Evolutionary conservation across 2,888 invertebrate species (phyloP).

Genomic region (Drosophila falleni): DNA sequence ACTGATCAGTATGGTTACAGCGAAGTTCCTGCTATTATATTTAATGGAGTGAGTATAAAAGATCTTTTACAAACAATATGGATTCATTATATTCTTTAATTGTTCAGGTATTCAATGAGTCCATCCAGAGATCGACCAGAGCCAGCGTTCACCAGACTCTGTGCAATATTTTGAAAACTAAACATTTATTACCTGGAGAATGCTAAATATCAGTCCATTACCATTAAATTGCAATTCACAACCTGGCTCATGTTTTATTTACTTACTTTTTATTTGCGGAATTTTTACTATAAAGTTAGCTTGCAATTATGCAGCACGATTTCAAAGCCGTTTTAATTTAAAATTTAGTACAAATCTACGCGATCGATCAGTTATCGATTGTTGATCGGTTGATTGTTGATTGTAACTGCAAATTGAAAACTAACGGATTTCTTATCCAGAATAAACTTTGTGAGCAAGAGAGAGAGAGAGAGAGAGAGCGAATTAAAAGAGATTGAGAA

Average conservation of each 20-base stretch:
- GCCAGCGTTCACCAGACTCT: conserved; percentile 5
- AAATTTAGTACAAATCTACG: not conserved
- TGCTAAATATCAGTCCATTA: conserved; percentile 4
- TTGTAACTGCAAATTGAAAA: not conserved
- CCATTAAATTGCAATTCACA: not conserved
- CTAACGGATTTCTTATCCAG: not conserved
- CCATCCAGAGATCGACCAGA: conserved; percentile 7
- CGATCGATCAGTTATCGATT: not conserved
- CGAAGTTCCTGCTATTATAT: conserved; percentile 86
- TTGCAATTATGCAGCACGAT: not conserved
- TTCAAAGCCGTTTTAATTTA: not conserved
- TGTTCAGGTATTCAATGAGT: conserved; percentile 18
- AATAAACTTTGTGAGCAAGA: not conserved
- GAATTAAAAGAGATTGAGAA: conserved; percentile 6
- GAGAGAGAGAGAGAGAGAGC: not conserved
- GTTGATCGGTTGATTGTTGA: not conserved
- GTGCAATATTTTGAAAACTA: conserved; percentile 22
- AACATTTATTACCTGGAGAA: conserved; percentile 10
- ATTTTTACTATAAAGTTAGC: too few relatives aligned
- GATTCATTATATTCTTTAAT: not conserved
- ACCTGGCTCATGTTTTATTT: not conserved
- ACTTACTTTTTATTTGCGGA: not conserved
- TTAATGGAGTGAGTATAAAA: conserved; percentile 84
- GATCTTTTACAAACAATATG: not conserved
- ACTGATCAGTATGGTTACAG: conserved; percentile 82